A percentile compares a stretch with the other conserved stretches of the same genome.
phyloP scores from a whole-genome alignment of 2,888 invertebrate genomes.

The Camponotus fellah region DNA sequence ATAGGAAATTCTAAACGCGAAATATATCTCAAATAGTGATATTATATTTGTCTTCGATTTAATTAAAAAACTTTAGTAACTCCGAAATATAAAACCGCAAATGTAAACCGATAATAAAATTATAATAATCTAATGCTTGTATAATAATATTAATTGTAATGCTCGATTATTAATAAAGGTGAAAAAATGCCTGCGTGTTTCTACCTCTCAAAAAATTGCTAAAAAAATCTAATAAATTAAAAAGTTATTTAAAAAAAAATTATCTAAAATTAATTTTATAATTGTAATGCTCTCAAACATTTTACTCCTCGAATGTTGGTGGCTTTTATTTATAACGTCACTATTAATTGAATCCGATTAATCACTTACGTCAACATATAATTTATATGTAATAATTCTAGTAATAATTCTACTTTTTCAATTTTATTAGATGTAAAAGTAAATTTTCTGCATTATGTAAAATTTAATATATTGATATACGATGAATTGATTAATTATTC shows the following conservation, averaged over 20 bases:
- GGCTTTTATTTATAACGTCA: no score
- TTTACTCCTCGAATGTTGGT: no score
- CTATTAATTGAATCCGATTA: no score
- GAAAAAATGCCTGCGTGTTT: neutral
- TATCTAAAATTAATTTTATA: no score
- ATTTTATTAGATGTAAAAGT: no score
- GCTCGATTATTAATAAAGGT: neutral
- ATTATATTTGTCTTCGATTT: neutral
- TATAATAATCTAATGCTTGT: neutral
- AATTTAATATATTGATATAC: neutral
- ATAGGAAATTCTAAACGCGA: constrained; percentile 10
- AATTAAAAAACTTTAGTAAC: neutral
- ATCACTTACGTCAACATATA: neutral
- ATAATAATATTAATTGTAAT: neutral
- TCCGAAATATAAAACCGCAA: neutral
- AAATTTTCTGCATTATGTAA: neutral
- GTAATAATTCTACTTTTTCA: neutral
- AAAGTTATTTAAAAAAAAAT: neutral
- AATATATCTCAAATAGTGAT: neutral
- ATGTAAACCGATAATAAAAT: neutral
- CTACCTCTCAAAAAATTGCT: neutral
- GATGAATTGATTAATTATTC: neutral
- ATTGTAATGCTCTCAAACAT: no score
- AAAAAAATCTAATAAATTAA: neutral
- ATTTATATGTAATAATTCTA: neutral